Percentiles rank a stretch among this genome's conserved stretches.
Evolutionary conservation across 2,888 invertebrate genomes (phyloP).

Genomic region (Pherbina coryleti): DNA sequence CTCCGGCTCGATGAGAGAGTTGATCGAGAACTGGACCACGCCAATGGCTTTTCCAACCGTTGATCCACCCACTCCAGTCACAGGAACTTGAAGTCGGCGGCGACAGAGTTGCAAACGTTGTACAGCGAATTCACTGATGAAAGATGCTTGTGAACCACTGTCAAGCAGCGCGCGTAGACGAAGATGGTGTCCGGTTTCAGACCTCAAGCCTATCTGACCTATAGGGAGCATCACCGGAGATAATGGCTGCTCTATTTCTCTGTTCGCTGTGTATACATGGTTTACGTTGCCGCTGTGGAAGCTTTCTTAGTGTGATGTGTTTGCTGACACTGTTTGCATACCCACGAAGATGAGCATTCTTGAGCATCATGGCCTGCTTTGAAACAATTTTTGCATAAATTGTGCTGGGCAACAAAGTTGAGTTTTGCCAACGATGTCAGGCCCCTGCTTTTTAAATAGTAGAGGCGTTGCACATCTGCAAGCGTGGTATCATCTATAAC

Average conservation of each 20-base stretch:
- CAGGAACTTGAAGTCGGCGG: too few species aligned
- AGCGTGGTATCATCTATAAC: conserved; percentile 32
- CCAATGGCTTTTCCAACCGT: conserved; percentile 29
- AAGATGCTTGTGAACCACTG: too few species aligned
- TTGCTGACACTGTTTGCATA: conserved; percentile 22
- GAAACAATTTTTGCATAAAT: conserved; percentile 38
- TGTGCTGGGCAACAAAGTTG: conserved; percentile 10
- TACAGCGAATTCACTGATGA: too few species aligned
- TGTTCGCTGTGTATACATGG: too few species aligned
- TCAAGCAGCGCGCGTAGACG: too few species aligned
- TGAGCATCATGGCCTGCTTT: conserved; percentile 22
- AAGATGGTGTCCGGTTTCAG: too few species aligned
- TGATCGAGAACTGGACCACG: conserved; percentile 29
- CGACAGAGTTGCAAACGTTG: too few species aligned
- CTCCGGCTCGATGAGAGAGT: conserved; percentile 40
- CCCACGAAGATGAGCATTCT: conserved; percentile 19
- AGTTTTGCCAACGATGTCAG: not conserved
- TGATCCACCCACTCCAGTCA: too few species aligned
- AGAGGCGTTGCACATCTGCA: not conserved
- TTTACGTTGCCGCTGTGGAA: not conserved
- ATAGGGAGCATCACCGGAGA: too few species aligned
- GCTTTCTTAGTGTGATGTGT: conserved; percentile 29
- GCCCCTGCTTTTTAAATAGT: too few species aligned
- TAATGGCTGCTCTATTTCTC: too few species aligned
- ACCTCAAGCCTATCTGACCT: too few species aligned